A percentile compares a stretch with the other conserved stretches of the same genome.
Conservation (phyloP, 2,888 invertebrate genomes). For the Chelonus formosanus region DNA sequence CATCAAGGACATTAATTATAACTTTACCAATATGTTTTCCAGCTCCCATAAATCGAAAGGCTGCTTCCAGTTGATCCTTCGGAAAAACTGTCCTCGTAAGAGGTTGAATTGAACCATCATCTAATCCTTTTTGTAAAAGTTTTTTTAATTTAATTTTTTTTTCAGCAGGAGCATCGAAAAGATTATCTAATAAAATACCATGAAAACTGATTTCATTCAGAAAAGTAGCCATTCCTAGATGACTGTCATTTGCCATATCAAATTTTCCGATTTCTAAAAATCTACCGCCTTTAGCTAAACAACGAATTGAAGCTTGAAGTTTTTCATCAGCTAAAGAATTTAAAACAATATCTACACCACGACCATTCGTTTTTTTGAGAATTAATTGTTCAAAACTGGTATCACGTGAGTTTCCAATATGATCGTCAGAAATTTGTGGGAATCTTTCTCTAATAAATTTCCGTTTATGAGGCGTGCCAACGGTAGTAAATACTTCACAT, state of each 20-base stretch:
- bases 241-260: slow-evolving; percentile 76
- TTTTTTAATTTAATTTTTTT: slow-evolving; percentile 68
- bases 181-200: slow-evolving; percentile 78
- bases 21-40: slow-evolving; percentile 87
- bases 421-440: slow-evolving; percentile 68
- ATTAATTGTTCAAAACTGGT: slow-evolving; percentile 88
- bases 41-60: slow-evolving; percentile 73
- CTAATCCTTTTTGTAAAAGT: slow-evolving; percentile 73
- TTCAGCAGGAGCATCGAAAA: slow-evolving; percentile 67
- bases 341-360: slow-evolving; percentile 89
- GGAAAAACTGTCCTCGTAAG: slow-evolving; percentile 73
- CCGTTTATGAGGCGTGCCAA: slow-evolving; percentile 69
- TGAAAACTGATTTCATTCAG: slow-evolving; percentile 79
- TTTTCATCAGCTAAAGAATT: slow-evolving; percentile 95
- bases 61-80: slow-evolving; percentile 74
- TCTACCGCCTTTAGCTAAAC: slow-evolving; percentile 71
- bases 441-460: slow-evolving; percentile 69
- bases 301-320: slow-evolving; percentile 75
- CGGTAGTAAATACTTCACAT: slow-evolving; percentile 72
- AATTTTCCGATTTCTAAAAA: slow-evolving; percentile 90
- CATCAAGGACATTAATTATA: slow-evolving; percentile 52
- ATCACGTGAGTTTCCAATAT: slow-evolving; percentile 84
- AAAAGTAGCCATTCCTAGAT: slow-evolving; percentile 74
- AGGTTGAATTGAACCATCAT: slow-evolving; percentile 75
- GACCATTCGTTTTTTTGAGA: slow-evolving; percentile 79